Evolutionary conservation across 2,113 vertebrate genomes (phyloP).

Genomic region (Mobula hypostoma): DNA sequence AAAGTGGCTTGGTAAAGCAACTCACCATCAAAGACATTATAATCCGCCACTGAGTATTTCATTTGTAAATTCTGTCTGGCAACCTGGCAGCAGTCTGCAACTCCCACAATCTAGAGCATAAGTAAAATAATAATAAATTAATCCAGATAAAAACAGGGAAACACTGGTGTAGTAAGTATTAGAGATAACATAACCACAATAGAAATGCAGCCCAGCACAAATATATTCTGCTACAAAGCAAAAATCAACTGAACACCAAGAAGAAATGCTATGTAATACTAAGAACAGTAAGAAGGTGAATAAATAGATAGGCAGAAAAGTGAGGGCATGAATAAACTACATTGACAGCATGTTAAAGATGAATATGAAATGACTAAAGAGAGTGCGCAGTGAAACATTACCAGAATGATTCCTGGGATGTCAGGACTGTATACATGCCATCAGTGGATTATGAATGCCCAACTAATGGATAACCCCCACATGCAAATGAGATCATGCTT

Average conservation of each 20-base stretch:
- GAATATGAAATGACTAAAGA: neutral
- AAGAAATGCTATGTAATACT: no score
- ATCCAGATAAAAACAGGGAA: neutral
- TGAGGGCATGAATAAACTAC: neutral
- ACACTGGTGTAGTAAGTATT: no score
- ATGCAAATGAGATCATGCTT: no score
- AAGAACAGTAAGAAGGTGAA: no score
- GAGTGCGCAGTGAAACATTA: no score
- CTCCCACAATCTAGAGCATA: slow-evolving; percentile 58
- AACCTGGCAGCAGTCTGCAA: slow-evolving; percentile 64
- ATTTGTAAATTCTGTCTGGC: slow-evolving; percentile 56
- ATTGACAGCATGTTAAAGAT: neutral
- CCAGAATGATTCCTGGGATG: no score
- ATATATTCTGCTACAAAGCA: no score
- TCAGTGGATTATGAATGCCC: no score
- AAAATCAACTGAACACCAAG: no score
- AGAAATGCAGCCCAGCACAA: neutral
- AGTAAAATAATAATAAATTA: neutral
- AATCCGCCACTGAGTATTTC: slow-evolving; percentile 50
- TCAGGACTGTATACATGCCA: no score
- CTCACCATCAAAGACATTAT: slow-evolving; percentile 61
- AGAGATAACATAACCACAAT: neutral
- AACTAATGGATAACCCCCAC: no score
- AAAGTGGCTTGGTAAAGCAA: neutral
- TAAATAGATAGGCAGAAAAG: neutral